Conservation (phyloP, 37 sponge, comb jelly and placozoan genomes). For the Theonella swinhoei region DNA sequence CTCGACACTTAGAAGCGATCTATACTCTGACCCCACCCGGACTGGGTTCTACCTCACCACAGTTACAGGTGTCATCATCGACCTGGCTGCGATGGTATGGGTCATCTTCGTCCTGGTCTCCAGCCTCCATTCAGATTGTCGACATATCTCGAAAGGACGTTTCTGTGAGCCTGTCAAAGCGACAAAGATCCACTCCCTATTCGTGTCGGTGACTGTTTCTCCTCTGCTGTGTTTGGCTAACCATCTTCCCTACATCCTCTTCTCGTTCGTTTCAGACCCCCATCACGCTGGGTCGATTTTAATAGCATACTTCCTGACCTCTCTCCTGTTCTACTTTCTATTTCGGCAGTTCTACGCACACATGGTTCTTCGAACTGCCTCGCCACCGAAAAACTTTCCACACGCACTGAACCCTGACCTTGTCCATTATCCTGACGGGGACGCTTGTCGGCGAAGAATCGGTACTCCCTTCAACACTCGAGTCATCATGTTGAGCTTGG, state of each 20-base stretch:
- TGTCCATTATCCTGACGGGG: not conserved
- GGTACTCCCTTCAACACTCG: conserved; percentile 9
- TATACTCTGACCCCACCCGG: not conserved
- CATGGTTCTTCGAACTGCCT: not conserved
- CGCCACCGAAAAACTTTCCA: not conserved
- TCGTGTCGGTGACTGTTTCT: conserved; percentile 26
- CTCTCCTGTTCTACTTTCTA: conserved; percentile 16
- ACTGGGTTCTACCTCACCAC: conserved; percentile 28
- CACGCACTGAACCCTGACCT: not conserved
- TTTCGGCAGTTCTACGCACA: conserved; percentile 22
- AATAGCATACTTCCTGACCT: conserved; percentile 2
- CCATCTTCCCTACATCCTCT: conserved; percentile 32
- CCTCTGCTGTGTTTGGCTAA: conserved; percentile 21
- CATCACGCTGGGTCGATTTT: conserved; percentile 21
- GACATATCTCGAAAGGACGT: not conserved
- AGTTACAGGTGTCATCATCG: conserved; percentile 25
- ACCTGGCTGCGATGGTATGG: conserved; percentile 18
- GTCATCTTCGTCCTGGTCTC: conserved; percentile 19
- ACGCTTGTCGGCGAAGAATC: not conserved
- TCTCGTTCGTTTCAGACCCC: conserved; percentile 34
- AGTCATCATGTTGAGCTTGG: not conserved
- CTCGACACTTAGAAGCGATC: not conserved
- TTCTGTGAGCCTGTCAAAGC: not conserved
- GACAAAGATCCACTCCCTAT: conserved; percentile 4
- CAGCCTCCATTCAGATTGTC: conserved; percentile 14